Conservation (phyloP, 1,140 invertebrate genomes). For the Nixonia krombeini region DNA sequence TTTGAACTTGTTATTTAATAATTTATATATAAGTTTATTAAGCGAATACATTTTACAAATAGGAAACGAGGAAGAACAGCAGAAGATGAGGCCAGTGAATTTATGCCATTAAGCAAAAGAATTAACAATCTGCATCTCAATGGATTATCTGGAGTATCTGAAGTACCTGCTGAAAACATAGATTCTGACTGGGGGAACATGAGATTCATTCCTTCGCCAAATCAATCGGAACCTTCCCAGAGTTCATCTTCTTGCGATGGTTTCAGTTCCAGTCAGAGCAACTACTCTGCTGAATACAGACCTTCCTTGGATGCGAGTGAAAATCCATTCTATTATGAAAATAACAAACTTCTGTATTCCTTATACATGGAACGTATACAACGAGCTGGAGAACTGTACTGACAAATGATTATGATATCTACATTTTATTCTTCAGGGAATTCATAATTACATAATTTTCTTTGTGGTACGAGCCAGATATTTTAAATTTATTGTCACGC, state of each 20-base stretch:
- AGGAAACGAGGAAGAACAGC: conserved; percentile 79
- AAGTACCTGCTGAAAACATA: conserved; percentile 51
- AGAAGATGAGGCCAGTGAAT: conserved; percentile 81
- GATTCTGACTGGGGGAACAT: conserved; percentile 58
- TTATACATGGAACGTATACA: conserved; percentile 75
- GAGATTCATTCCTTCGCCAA: conserved; percentile 60
- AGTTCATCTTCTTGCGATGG: conserved; percentile 61
- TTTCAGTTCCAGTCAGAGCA: conserved; percentile 62
- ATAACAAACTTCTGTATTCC: conserved; percentile 75
- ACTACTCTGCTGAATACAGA: conserved; percentile 66
- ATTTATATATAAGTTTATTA: too few species aligned
- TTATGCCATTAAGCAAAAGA: conserved; percentile 83
- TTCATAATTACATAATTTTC: too few species aligned
- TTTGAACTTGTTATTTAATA: too few species aligned
- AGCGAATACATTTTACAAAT: too few species aligned
- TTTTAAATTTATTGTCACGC: too few species aligned
- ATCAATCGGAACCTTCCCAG: conserved; percentile 65
- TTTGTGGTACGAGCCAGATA: too few species aligned
- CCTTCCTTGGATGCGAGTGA: conserved; percentile 73
- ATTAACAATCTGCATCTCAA: conserved; percentile 86
- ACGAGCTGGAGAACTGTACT: conserved; percentile 59
- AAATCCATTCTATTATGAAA: conserved; percentile 78
- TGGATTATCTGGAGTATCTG: conserved; percentile 54
- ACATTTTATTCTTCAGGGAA: too few species aligned
- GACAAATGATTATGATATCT: conserved; percentile 27